These are phyloP conservation scores for Psilanteris sp. DNA, from an alignment of 1,140 invertebrate genomes.

Conservation along the genomic window DNA sequence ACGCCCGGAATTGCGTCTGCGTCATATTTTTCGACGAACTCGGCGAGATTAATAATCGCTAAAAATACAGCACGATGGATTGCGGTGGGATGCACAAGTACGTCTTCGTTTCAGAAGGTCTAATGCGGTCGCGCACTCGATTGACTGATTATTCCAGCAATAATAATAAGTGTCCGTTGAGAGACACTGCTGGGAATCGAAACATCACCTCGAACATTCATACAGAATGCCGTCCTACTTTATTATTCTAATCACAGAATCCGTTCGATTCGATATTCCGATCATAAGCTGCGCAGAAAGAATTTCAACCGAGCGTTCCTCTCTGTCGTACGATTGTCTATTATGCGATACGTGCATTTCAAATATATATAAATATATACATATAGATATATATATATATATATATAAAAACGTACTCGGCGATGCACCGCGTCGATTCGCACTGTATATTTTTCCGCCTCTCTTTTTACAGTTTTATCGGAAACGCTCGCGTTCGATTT, in stretches of 20 bases:
- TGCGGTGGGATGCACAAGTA: neutral
- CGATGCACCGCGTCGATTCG: too few species aligned
- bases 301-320: constrained; percentile 41
- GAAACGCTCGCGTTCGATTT: too few species aligned
- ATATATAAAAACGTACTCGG: too few species aligned
- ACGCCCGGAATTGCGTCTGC: too few species aligned
- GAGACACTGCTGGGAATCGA: constrained; percentile 43
- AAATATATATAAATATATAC: constrained; percentile 21
- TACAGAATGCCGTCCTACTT: constrained; percentile 52
- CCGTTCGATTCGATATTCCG: constrained; percentile 59
- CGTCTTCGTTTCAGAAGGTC: neutral
- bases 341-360: constrained; percentile 30
- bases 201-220: constrained; percentile 34
- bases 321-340: constrained; percentile 38
- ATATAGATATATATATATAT: too few species aligned
- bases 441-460: too few species aligned
- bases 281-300: constrained; percentile 51
- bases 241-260: constrained; percentile 61
- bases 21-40: constrained; percentile 17
- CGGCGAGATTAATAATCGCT: too few species aligned
- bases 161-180: constrained; percentile 16
- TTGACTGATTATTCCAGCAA: constrained; percentile 18
- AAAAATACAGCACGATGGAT: too few species aligned
- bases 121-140: constrained; percentile 5
- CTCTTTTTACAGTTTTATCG: too few species aligned